Conservation (phyloP, 1,140 invertebrate species). For the Drosophila teissieri region DNA sequence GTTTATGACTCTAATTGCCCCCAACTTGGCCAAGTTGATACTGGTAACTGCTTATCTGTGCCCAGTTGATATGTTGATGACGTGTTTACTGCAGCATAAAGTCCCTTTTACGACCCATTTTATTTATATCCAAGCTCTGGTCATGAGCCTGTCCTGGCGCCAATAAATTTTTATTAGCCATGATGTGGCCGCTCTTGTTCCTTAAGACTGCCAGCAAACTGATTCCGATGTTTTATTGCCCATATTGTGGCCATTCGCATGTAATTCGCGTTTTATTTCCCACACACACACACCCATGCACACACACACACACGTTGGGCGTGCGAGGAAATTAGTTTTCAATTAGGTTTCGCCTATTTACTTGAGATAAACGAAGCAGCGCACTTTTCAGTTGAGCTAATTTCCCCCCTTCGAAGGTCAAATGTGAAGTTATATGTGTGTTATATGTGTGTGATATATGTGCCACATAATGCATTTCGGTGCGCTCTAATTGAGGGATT, state of each 20-base stretch:
- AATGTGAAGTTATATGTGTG: neutral
- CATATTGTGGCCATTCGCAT: conserved; percentile 74
- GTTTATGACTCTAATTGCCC: conserved; percentile 80
- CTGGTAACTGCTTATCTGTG: conserved; percentile 80
- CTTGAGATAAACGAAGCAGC: conserved; percentile 1
- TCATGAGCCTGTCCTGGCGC: conserved; percentile 68
- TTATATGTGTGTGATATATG: neutral
- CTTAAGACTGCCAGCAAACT: conserved; percentile 64
- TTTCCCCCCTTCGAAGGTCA: conserved; percentile 2
- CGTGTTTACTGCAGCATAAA: conserved; percentile 83
- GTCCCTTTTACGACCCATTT: conserved; percentile 80
- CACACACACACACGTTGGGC: conserved; percentile 22
- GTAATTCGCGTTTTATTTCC: conserved; percentile 74
- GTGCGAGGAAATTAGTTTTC: conserved; percentile 70
- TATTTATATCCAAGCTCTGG: conserved; percentile 72
- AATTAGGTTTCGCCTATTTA: conserved; percentile 65
- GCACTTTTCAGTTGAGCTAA: conserved; percentile 6
- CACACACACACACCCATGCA: neutral
- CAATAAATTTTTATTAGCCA: conserved; percentile 83
- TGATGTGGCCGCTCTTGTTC: conserved; percentile 72
- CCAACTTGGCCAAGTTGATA: conserved; percentile 64
- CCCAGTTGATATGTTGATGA: conserved; percentile 81
- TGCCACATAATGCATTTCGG: conserved; percentile 10
- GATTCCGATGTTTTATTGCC: conserved; percentile 79
- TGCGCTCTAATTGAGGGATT: conserved; percentile 41